A percentile compares a stretch with the other conserved stretches of the same genome.
Evolutionary conservation across 2,888 invertebrate genomes (phyloP).

Genomic region (Caradrina clavipalpis): DNA sequence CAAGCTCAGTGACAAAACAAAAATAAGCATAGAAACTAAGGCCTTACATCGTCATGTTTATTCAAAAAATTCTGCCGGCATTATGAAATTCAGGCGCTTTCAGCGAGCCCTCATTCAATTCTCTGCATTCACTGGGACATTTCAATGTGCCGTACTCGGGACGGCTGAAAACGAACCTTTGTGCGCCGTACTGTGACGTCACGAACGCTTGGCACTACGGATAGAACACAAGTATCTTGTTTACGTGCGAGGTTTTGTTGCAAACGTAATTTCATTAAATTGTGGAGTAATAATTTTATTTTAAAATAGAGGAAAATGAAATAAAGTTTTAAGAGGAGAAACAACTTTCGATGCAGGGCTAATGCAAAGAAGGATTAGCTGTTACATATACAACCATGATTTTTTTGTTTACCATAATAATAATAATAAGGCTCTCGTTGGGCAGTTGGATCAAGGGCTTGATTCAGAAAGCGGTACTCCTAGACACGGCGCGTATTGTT

Average conservation of each 20-base stretch:
- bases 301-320: too few relatives aligned
- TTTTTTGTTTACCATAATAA: too few relatives aligned
- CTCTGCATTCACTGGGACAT: constrained; percentile 44
- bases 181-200: constrained; percentile 20
- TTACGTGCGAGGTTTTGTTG: not conserved
- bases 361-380: too few relatives aligned
- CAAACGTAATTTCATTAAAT: not conserved
- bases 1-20: constrained; percentile 7
- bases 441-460: too few relatives aligned
- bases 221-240: not conserved
- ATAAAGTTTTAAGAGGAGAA: too few relatives aligned
- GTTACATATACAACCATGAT: too few relatives aligned
- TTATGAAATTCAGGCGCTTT: constrained; percentile 57
- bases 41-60: constrained; percentile 27
- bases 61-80: constrained; percentile 33
- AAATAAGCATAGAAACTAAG: constrained; percentile 12
- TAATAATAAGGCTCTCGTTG: too few relatives aligned
- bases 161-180: constrained; percentile 24
- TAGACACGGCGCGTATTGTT: too few relatives aligned
- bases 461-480: too few relatives aligned
- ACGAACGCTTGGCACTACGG: constrained; percentile 1
- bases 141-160: constrained; percentile 46
- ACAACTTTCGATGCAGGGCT: too few relatives aligned
- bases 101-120: constrained; percentile 41
- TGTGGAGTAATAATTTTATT: not conserved